A percentile compares a stretch with the other conserved stretches of the same genome.
phyloP scores from a whole-genome alignment of 2,797 vertebrate species.

The Heliangelus exortis region DNA sequence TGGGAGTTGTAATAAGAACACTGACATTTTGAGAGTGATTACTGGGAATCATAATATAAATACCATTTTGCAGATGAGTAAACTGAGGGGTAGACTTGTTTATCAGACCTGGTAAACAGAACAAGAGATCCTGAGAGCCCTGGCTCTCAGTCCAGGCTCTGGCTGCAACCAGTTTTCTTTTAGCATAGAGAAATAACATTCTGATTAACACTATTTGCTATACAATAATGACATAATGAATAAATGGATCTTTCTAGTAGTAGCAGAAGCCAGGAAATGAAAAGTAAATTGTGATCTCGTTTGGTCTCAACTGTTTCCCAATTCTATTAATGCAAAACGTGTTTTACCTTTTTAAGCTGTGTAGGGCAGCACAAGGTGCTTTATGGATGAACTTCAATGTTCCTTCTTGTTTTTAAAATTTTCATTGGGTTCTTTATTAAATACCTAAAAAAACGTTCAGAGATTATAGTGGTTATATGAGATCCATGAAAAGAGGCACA shows the following conservation, averaged over 20 bases:
- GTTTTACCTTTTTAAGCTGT: not conserved
- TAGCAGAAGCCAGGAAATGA: not conserved
- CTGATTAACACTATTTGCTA: not conserved
- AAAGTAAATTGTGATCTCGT: not conserved
- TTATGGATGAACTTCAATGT: conserved; percentile 29
- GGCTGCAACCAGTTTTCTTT: not conserved
- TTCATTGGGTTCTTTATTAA: conserved; percentile 45
- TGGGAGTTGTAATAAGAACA: not conserved
- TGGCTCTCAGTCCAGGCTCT: not conserved
- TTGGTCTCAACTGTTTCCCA: not conserved
- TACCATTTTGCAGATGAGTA: not conserved
- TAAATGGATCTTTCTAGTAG: not conserved
- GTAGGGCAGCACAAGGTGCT: not conserved
- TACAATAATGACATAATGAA: not conserved
- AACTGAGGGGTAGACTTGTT: not conserved
- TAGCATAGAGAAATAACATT: not conserved
- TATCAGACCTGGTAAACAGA: not conserved
- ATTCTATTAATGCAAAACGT: not conserved
- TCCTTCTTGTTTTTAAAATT: conserved; percentile 49
- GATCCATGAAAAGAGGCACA: conserved; percentile 58
- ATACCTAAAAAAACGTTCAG: conserved; percentile 32
- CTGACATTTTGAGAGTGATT: not conserved
- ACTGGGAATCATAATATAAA: not conserved
- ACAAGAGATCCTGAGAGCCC: not conserved
- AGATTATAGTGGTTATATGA: conserved; percentile 50